These are phyloP conservation scores for Lucinisca nassula DNA, from an alignment of 2,888 invertebrate species.

Conservation along the genomic window DNA sequence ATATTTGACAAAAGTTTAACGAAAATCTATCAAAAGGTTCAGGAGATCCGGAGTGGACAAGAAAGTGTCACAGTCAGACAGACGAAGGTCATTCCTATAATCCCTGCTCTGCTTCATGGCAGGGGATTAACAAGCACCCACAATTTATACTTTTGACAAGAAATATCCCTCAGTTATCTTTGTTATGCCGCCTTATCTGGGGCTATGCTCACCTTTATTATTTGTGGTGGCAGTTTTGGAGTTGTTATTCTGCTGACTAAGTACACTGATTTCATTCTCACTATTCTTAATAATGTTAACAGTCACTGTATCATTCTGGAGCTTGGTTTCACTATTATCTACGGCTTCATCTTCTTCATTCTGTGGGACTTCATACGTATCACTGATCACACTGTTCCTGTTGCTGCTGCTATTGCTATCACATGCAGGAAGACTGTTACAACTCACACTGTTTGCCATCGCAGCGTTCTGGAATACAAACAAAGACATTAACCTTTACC, in stretches of 20 bases:
- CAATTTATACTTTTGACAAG: too few species aligned
- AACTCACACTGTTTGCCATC: slow-evolving; percentile 75
- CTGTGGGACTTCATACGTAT: slow-evolving; percentile 23
- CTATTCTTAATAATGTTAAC: slow-evolving; percentile 65
- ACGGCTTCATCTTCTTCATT: slow-evolving; percentile 31
- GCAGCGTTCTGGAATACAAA: slow-evolving; percentile 21
- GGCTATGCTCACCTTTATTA: slow-evolving; percentile 63
- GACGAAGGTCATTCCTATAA: too few species aligned
- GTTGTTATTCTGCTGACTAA: slow-evolving; percentile 70
- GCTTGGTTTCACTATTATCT: slow-evolving; percentile 16
- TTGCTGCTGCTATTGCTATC: slow-evolving; percentile 69
- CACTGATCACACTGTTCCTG: slow-evolving; percentile 53
- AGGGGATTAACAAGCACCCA: too few species aligned
- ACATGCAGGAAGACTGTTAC: slow-evolving; percentile 70
- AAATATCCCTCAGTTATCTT: too few species aligned
- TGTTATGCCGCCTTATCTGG: too few species aligned
- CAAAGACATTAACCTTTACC: too few species aligned
- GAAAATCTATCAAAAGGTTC: too few species aligned
- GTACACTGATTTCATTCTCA: slow-evolving; percentile 67
- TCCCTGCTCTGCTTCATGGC: too few species aligned
- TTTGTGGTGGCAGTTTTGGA: slow-evolving; percentile 62
- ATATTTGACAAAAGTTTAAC: too few species aligned
- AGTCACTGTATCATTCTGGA: slow-evolving; percentile 44
- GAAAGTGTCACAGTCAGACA: too few species aligned
- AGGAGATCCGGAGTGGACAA: too few species aligned